Base-by-base conservation (phyloP, 2,888 invertebrate species). In the Thyatira batis region DNA sequence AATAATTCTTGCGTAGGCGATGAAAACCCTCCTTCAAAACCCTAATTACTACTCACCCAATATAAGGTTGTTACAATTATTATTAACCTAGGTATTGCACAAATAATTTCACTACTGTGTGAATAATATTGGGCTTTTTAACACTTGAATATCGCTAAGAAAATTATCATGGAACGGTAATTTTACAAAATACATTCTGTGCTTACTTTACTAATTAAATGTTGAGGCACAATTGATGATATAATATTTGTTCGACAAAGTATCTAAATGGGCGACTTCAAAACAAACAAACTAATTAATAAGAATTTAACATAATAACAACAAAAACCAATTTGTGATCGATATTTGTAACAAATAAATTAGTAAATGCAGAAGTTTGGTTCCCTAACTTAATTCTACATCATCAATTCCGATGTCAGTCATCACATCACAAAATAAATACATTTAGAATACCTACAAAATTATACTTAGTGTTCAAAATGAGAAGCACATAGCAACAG, bases 361-460 rank as follows among this genome's bases (percentile, higher is more conserved):
- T 72, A 78, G 63, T 82, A 82, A 82, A 82, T 82, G 82, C 82
- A 77, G 53, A 68, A 60, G 65, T 69, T 75, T 74, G 67, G 71
- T 79, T 69, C 61, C 60, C 64, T 73, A 76, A 57, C 56, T 61
- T 62, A 58, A 53, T 62, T 60, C 58, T 65, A 68, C 58, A 55
- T 52, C 45, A 49, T 49, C 54, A 67, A 68, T 69, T 71, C 62
- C 69, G 53, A 65, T 60, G 56, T 72, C 75, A 73, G 65, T 69
- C 76, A 65, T 58, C 39, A 17, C 39, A 39, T 39, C 39, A 39
- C 39, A 58, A 56, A 39, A 39, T 39, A 39, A 39, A 39, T 39
- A 39, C 39, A n/a, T 21, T 23, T 10, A 45, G n/a, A 23, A n/a
- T 23, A n/a, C 13, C 45, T 13, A 46, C 25, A 13, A 39, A 39